Evolutionary conservation across 2,888 invertebrate genomes (phyloP).

Genomic region (Acanthosepion esculentum): DNA sequence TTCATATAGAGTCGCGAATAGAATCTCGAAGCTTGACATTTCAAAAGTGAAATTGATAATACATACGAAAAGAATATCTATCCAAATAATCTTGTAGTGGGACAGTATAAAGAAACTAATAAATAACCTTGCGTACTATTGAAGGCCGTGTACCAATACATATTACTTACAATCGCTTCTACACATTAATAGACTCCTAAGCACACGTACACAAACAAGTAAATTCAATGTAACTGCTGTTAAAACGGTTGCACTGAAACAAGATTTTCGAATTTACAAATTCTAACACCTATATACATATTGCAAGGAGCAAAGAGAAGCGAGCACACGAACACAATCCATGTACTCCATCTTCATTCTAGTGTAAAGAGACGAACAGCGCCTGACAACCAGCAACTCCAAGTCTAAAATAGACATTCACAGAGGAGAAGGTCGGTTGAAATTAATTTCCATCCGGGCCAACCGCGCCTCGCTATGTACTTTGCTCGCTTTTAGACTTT

Average conservation of each 20-base stretch:
- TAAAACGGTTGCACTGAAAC: background rate
- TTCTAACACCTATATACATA: background rate
- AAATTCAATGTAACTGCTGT: background rate
- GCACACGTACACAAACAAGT: background rate
- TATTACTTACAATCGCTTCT: background rate
- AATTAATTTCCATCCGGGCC: conserved; percentile 33
- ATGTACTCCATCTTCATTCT: background rate
- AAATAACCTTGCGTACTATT: no score
- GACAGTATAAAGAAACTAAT: no score
- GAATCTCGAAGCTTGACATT: no score
- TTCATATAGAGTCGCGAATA: no score
- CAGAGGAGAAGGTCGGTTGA: conserved; percentile 33
- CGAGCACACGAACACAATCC: background rate
- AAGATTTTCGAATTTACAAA: background rate
- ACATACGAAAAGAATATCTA: no score
- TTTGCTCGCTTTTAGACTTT: background rate
- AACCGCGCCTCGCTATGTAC: conserved; percentile 21
- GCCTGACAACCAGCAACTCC: conserved; percentile 12
- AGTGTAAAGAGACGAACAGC: background rate
- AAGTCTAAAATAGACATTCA: conserved; percentile 16
- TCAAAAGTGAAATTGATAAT: no score
- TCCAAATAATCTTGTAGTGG: no score
- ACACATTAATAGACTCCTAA: no score
- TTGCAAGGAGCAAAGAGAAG: background rate
- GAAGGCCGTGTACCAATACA: no score